Conservation (phyloP, 2,797 vertebrate species). For the Vipera ursinii region DNA sequence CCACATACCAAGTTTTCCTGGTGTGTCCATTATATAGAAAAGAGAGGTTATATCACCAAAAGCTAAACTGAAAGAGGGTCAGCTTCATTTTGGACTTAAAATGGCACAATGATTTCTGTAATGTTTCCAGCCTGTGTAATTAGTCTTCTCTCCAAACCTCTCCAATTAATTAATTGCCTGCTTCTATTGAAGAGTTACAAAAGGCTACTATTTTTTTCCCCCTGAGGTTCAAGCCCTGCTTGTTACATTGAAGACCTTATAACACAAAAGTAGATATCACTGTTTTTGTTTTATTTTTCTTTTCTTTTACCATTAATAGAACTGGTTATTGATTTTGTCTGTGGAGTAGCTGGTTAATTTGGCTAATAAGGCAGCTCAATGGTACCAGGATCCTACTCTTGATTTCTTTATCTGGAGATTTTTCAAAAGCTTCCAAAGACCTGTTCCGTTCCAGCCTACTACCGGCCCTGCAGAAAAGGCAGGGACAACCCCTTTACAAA, state of each 20-base stretch:
- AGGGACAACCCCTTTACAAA: no score
- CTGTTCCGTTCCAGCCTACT: no score
- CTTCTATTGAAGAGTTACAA: not conserved
- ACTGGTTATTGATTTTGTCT: slow-evolving; percentile 5
- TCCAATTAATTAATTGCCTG: slow-evolving; percentile 18
- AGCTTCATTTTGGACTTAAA: slow-evolving; percentile 1
- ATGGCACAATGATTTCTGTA: not conserved
- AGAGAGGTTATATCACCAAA: not conserved
- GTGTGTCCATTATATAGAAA: not conserved
- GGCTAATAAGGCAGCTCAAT: slow-evolving; percentile 5
- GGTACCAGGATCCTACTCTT: not conserved
- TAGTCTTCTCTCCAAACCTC: slow-evolving; percentile 13
- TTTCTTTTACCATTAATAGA: not conserved
- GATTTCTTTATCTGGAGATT: not conserved
- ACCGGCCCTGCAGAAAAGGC: no score
- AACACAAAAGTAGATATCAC: not conserved
- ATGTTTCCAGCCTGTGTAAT: slow-evolving; percentile 7
- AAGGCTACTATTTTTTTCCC: not conserved
- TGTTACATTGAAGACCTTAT: slow-evolving; percentile 17
- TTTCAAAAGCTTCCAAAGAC: not conserved
- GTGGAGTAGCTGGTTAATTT: slow-evolving; percentile 4
- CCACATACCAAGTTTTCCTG: not conserved
- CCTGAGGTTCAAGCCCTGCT: slow-evolving; percentile 11
- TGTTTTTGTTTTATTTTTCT: not conserved
- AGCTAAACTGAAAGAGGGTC: not conserved